These are phyloP conservation scores for Borostomias antarcticus DNA, from an alignment of 2,797 vertebrate species.

Conservation along the genomic window DNA sequence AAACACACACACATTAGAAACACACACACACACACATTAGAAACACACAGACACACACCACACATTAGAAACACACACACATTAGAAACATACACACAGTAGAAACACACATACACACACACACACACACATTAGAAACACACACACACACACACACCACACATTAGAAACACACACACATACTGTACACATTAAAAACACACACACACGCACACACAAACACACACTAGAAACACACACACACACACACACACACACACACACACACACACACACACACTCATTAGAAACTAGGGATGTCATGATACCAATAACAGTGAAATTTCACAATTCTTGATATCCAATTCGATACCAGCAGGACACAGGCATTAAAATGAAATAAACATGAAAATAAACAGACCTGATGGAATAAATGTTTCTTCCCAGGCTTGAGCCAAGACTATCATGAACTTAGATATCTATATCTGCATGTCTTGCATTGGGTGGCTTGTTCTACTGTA, in stretches of 20 bases:
- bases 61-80: neutral
- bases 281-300: too few relatives aligned
- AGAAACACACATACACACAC: neutral
- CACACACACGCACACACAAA: neutral
- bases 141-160: neutral
- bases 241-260: neutral
- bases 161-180: neutral
- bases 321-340: too few relatives aligned
- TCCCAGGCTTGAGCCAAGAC: too few relatives aligned
- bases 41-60: neutral
- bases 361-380: too few relatives aligned
- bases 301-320: too few relatives aligned
- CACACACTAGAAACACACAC: neutral
- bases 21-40: constrained; percentile 12
- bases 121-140: constrained; percentile 14
- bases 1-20: neutral
- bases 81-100: neutral
- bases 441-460: too few relatives aligned
- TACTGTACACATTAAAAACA: neutral
- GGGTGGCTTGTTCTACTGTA: too few relatives aligned
- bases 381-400: too few relatives aligned
- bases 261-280: too few relatives aligned
- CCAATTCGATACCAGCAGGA: too few relatives aligned
- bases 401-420: too few relatives aligned
- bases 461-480: too few relatives aligned